Base-by-base conservation (phyloP, 2,888 invertebrate genomes). In the Tenthredo amoena region DNA sequence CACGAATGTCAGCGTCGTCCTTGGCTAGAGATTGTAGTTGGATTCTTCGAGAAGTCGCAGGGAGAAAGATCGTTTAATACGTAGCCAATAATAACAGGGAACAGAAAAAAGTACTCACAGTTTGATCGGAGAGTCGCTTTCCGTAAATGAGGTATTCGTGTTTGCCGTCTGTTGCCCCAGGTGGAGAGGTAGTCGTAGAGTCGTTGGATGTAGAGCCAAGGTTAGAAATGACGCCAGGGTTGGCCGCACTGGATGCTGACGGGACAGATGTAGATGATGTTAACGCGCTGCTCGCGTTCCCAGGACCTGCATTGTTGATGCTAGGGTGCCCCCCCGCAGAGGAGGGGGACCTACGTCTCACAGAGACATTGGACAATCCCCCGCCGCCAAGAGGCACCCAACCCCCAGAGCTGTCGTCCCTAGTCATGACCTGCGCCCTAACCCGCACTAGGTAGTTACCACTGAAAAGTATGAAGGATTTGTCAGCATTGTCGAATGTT, bases 341-440 rank as follows among this genome's bases (percentile, higher is more conserved):
- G 81, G 94, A 92, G 91, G 95, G 94, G 91, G 96, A 95, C 90
- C 97, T 96, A 94, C 97, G 97, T 91, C 98, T 96, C 91, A 98
- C 98, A 93, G 97, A 97, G 91, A 99, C 98, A 94, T 98, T 97
- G 91, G 98, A 98, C 90, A 99, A 96, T 89, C 99, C 99, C 90
- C 99, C 99, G 91, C 98, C 98, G 89, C 97, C 98, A 93, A 98
- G 95, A 92, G 98, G 98, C 93, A 98, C 96, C 99, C 99, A 99
- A 90, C 99, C 98, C 89, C 98, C 99, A 89, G 98, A 98, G 94
- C 97, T 98, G 94, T 99, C 99, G 96, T 99, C 99, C 94, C 99
- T 96, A 93, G 97, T 98, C 99, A 99, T 99, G 95, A 99, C 99
- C 96, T 99, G 99, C 95, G 99, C 99, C 93, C 98, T 97, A 94